Conservation (phyloP, 1,140 invertebrate species). For the Cyclargus thomasi region DNA sequence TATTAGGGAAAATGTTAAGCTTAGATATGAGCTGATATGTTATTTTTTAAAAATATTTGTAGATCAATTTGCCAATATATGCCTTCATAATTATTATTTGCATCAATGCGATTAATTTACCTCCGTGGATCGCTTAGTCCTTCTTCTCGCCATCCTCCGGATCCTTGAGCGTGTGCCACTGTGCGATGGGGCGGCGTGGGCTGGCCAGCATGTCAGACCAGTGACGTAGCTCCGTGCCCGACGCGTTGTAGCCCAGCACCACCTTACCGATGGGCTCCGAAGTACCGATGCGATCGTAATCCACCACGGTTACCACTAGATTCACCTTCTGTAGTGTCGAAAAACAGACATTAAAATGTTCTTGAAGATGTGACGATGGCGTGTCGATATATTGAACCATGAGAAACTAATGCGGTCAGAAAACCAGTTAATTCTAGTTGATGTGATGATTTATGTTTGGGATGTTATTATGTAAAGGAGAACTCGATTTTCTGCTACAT, state of each 20-base stretch:
- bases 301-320: slow-evolving; percentile 98
- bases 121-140: slow-evolving; percentile 77
- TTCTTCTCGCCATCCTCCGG: slow-evolving; percentile 95
- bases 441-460: background rate
- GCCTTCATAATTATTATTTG: background rate
- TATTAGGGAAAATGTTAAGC: too few relatives aligned
- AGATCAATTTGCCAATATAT: background rate
- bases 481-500: background rate
- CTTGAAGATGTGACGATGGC: background rate
- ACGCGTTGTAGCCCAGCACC: slow-evolving; percentile 97
- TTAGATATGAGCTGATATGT: too few relatives aligned
- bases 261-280: slow-evolving; percentile 99
- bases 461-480: background rate
- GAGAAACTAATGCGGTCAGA: background rate
- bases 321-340: slow-evolving; percentile 93
- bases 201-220: slow-evolving; percentile 99
- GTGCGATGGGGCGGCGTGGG: slow-evolving; percentile 97
- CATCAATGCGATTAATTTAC: background rate
- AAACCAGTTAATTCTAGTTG: background rate
- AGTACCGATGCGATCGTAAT: slow-evolving; percentile 99
- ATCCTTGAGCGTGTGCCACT: slow-evolving; percentile 99
- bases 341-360: slow-evolving; percentile 24
- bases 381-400: background rate
- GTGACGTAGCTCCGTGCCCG: slow-evolving; percentile 97
- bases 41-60: too few relatives aligned